Evolutionary conservation across 1,140 invertebrate species (phyloP), one percentile per base, ranked within the genome.

Genomic region (Episyrphus balteatus): DNA sequence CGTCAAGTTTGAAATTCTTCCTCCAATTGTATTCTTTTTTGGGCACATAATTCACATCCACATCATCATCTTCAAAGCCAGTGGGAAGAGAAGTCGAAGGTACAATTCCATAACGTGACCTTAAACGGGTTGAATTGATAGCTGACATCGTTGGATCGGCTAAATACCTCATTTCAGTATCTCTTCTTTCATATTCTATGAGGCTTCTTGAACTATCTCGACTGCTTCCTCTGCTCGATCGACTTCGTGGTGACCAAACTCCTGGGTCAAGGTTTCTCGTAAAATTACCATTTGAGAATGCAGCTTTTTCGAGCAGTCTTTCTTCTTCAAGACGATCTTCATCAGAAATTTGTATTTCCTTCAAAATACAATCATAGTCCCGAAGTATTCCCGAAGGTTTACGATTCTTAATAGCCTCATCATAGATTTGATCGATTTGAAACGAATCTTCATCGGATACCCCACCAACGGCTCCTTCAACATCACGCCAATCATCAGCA

Each of bases 1-100:
- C 63, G 11, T 66, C 63, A 11, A 66, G 34, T n/a, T 56, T 55
- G 12, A 66, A 66, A 42, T 66, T 66, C 44, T 66, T 66, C 7
- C 63, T 54, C 63, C 63, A 66, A 31, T 66, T 66, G 47, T 66
- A 66, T 38, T 66, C 63, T 21, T 51, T 42, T 19, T 64, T 66
- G 0, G 63, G 63, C 14, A 54, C 59, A 34, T 66, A 66, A 18
- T 62, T 61, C 10, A 66, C 30, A 42, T 66, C 63, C 17, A 66
- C 63, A 37, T 66, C 62, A 10, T 57, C 58, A 2, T 44, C 12
- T 1, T 48, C 50, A 5, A 36, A 26, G 2, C 44, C 51, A 1
- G 51, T 55, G 2, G 37, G 34, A 17, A 12, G 14, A 19, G 61
- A 57, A 2, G 62, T 30, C 12, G 59, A 52, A 0, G 62, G 62